Evolutionary conservation across 2,888 invertebrate species (phyloP), one percentile per base, ranked within the genome.

Genomic region (Folsomia candida): DNA sequence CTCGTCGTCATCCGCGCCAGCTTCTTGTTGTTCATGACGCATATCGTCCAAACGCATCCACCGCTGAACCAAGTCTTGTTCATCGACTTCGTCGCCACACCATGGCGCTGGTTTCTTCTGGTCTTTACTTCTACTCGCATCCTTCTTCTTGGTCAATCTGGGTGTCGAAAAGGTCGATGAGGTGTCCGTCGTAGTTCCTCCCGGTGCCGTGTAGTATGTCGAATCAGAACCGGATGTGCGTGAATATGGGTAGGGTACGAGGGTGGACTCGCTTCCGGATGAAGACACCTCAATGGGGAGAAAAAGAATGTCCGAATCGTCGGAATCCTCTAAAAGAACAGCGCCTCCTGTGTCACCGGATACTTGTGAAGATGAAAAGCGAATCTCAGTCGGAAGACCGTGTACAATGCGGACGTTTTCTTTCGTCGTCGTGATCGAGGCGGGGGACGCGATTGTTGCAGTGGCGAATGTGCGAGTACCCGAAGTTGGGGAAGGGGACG

Each of bases 41-140:
- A 74, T 76, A 63, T 79, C 79, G 47, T 79, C 79, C 67, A 79
- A 67, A 61, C 77, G 74, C 77, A 78, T 78, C 79, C 79, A 79
- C 70, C 78, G 78, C 67, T 79, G 78, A 72, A 78, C 78, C 51
- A 79, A 64, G 6, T 70, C 74, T 47, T 72, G 51, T 54, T 79
- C 78, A 66, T 79, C 78, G 47, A 72, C 67, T 59, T 70, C 68
- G 58, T 70, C 73, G 67, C 67, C 67, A 22, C 54, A 66, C 54
- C 11, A 14, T 11, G 47, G 47, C 9, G 47, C 14, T 47, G 47
- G 47, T 11, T 9, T 47, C 14, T 9, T 69, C 11, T 57, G 24
- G 24, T 69, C 66, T 3, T 18, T 18, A n/a, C 65, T 68, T n/a
- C 59, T 59, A 20, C 63, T n/a, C n/a, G n/a, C n/a, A n/a, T n/a